Evolutionary conservation across 1,140 invertebrate genomes (phyloP), one percentile per base, ranked within the genome.

Genomic region (Drosophila mauritiana): DNA sequence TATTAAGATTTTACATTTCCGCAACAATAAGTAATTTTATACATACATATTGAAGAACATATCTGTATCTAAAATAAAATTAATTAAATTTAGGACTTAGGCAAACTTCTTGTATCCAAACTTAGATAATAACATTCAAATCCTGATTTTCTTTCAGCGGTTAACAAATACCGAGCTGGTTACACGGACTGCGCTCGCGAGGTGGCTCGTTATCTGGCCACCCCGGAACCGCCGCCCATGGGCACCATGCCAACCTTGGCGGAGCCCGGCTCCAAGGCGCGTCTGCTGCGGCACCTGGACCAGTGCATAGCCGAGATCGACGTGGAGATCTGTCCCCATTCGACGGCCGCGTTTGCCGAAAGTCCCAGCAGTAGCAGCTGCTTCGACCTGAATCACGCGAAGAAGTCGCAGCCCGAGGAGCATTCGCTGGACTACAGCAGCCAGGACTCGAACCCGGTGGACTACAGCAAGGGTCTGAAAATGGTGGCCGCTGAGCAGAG

Each of bases 131-230:
- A 43, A 17, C 4, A 43, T 20, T 20, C 4, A 4, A 27, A 11
- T 12, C 11, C 22, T 22, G 12, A 40, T 10, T 4, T 17, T 5
- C 7, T 46, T 57, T 77, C 81, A 94, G 95, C 92, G 89, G 93
- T 94, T 7, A 93, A 93, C 64, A 94, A 93, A 80, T 94, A 94
- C 78, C 91, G 93, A 52, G 95, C 96, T 34, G 97, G 97, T 2
- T 97, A 96, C 92, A 94, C 95, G 82, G 97, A 97, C 92, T 97
- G 97, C 85, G 96, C 96, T 0, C 93, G 95, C 64, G 96, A 97
- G 93, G 93, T 95, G 25, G 95, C 95, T 37, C 93, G 95, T 3
- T 95, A 95, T 74, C 88, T 95, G 59, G 94, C 95, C 73, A 95
- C 95, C 0, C 95, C 95, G 5, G 95, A 95, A 70, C 90, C 88